Evolutionary conservation across 2,797 vertebrate species (phyloP), one percentile per base, ranked within the genome.

Genomic region (Phalanger gymnotis): DNA sequence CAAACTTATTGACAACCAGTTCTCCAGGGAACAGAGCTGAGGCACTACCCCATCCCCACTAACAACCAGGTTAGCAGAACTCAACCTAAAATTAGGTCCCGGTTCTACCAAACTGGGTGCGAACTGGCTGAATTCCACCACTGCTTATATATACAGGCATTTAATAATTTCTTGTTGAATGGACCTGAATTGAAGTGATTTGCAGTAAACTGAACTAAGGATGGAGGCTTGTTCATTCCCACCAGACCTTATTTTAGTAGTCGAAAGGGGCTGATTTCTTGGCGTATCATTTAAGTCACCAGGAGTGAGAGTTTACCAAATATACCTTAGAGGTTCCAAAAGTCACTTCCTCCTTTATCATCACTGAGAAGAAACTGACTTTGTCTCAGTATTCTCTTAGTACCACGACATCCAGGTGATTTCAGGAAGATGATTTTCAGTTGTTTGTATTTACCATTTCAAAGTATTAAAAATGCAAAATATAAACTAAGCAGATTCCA

Each of bases 381-480:
- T 56, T 16, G 73, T 53, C 56, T 81, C 27, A 96, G 87, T 91
- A 90, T 95, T 96, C 95, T 94, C 40, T 54, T 91, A 54, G 66
- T 89, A 19, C 7, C 54, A 93, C 92, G 58, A 81, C 52, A 30
- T 52, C 52, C 0, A 9, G 47, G 31, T 13, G 52, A 93, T 53
- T 6, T 53, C 54, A 56, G 57, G 14, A 51, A 94, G 40, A 57
- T 90, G 31, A n/a, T 92, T 73, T 58, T n/a, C 30, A 4, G 47
- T 89, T 94, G 54, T 89, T 94, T 94, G 95, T 47, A 57, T n/a
- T 94, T 90, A 0, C 47, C 28, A 19, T 95, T 73, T 95, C 16
- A 34, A 92, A 54, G 53, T 55, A 10, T 73, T 93, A 92, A 90
- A 96, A 58, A 55, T 92, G 4, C 73, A 54, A 91, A 96, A 91